These are phyloP conservation scores for Oceanodroma tethys DNA, from an alignment of 2,113 vertebrate genomes.

Conservation along the genomic window DNA sequence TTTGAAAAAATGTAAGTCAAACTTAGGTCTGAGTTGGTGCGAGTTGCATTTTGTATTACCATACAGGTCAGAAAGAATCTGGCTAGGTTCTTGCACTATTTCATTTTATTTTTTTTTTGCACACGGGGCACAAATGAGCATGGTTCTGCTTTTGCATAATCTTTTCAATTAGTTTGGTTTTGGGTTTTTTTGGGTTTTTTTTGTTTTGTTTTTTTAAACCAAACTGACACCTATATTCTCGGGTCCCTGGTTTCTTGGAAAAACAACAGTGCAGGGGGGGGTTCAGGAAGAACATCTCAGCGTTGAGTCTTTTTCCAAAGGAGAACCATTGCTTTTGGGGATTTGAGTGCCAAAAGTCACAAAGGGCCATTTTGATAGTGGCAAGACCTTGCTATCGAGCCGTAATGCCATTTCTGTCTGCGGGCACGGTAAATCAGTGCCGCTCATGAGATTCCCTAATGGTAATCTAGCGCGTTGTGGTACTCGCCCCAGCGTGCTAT, in stretches of 20 bases:
- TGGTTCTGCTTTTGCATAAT: not conserved
- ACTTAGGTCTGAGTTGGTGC: not conserved
- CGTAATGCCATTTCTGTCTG: not conserved
- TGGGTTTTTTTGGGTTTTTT: too few relatives aligned
- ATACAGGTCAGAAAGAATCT: not conserved
- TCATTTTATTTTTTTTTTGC: not conserved
- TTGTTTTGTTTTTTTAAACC: not conserved
- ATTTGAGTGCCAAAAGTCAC: not conserved
- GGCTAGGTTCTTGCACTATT: not conserved
- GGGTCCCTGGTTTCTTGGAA: not conserved
- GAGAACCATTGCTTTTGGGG: fast-evolving
- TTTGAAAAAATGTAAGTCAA: not conserved
- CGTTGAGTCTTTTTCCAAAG: not conserved
- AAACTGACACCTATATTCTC: not conserved
- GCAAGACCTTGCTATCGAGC: not conserved
- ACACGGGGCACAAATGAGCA: not conserved
- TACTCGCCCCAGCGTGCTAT: not conserved
- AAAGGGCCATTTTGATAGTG: not conserved
- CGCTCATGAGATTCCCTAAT: not conserved
- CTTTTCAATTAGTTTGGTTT: not conserved
- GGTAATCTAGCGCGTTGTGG: not conserved
- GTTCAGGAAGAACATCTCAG: not conserved
- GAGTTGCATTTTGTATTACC: not conserved
- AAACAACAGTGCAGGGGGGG: not conserved
- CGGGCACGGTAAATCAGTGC: not conserved